Conservation (phyloP, 1,140 invertebrate genomes). For the Octopus sinensis region DNA sequence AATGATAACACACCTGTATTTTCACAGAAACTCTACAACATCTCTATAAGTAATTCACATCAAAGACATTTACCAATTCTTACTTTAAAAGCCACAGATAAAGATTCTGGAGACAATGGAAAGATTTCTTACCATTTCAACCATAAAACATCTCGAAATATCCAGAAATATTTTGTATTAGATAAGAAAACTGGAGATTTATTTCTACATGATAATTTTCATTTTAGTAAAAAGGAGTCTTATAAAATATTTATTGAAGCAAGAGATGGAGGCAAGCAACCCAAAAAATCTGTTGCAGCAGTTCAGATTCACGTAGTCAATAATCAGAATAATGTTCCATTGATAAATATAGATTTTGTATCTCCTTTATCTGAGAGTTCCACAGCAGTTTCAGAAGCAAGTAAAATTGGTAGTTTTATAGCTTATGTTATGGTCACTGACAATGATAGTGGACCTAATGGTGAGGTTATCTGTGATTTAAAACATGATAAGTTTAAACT, state of each 20-base stretch:
- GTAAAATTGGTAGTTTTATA: slow-evolving; percentile 36
- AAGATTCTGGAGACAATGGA: slow-evolving; percentile 45
- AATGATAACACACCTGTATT: slow-evolving; percentile 71
- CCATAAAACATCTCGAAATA: slow-evolving; percentile 84
- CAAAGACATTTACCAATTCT: slow-evolving; percentile 32
- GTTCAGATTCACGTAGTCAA: slow-evolving; percentile 33
- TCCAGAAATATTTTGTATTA: slow-evolving; percentile 78
- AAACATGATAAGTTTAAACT: slow-evolving; percentile 31
- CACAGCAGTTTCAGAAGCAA: slow-evolving; percentile 34
- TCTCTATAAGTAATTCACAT: slow-evolving; percentile 40
- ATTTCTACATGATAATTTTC: slow-evolving; percentile 22
- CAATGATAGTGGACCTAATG: slow-evolving; percentile 40
- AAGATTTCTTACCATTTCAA: slow-evolving; percentile 66
- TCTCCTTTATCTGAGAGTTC: slow-evolving; percentile 27
- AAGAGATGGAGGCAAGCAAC: slow-evolving; percentile 33
- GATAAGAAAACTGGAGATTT: slow-evolving; percentile 57
- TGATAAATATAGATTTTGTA: slow-evolving; percentile 35
- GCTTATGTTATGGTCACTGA: slow-evolving; percentile 42
- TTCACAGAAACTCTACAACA: slow-evolving; percentile 45
- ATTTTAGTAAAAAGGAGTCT: slow-evolving; percentile 26
- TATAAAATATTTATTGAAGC: slow-evolving; percentile 36
- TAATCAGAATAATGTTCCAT: slow-evolving; percentile 32
- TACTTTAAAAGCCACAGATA: slow-evolving; percentile 34
- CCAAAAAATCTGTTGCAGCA: slow-evolving; percentile 21
- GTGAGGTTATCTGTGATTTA: slow-evolving; percentile 39